Evolutionary conservation across 2,113 vertebrate genomes (phyloP), one percentile per base, ranked within the genome.

Genomic region (Epinephelus cyanopodus): DNA sequence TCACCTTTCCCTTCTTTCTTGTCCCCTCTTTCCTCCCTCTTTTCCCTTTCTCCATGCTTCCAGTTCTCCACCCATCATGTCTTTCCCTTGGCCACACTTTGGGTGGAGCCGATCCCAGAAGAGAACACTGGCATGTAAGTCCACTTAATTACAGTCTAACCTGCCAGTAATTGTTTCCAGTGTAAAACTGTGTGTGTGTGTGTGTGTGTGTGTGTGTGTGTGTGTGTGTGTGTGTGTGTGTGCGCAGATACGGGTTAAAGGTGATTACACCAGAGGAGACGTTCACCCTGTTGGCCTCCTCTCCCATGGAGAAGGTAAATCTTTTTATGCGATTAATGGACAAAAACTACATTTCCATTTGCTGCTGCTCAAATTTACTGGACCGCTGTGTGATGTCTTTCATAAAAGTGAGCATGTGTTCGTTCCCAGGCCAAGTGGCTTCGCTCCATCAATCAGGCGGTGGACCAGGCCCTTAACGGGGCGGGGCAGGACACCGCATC

Each of bases 21-120:
- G 14, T 19, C 39, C 48, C 23, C 21, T 12, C 33, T 23, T n/a
- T 14, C 48, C 47, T 29, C 56, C 2, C 15, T 19, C 17, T 25
- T 19, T 12, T 1, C 66, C 66, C 60, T 0, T 39, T 45, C 25
- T 15, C 19, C 68, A 17, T 14, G 37, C 63, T 33, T 79, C n/a
- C 93, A 99, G 98, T 99, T 99, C 87, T 99, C 98, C 87, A 99
- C 97, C 1, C 98, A 99, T 84, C 98, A 99, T 62, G 96, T 99
- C 82, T 99, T 99, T 86, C 96, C 97, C 8, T 88, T 99, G 90
- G 95, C 96, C 71, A 99, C 98, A 0, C 91, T 99, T n/a, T 99
- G 98, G 98, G 97, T 96, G 81, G 98, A 99, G 89, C 96, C 97
- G 1, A 93, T 98, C 83, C 96, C 97, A 17, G 98, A 99, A 94